Evolutionary conservation across 2,113 vertebrate species (phyloP), one percentile per base, ranked within the genome.

Genomic region (Onychostruthus taczanowskii): DNA sequence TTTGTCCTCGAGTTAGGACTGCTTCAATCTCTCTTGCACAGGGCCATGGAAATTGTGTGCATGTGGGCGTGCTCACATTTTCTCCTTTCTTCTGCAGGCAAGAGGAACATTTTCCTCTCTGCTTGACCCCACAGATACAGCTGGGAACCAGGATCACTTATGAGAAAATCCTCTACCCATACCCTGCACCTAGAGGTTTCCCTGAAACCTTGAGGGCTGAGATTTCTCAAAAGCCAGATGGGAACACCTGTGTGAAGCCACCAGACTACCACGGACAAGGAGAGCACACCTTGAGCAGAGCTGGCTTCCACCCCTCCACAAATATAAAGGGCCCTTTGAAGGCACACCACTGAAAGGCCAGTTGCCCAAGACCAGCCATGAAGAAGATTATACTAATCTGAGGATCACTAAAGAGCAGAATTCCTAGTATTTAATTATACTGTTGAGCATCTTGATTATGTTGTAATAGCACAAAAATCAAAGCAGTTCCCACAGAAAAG

Each of bases 401-500:
- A 89, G 55, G 13, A 75, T 94, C 94, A 89, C 56, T 94, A 53
- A 81, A 64, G 59, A 93, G 59, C 58, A 83, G 89, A 95, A 89
- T 88, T 58, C 63, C 66, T 59, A 23, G 46, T 82, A 58, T 86
- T 77, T 92, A 93, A 37, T 94, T 92, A 84, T 91, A 58, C 11
- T 7, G 11, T 78, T 80, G 67, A 74, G 64, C 73, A 81, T 90
- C 94, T 97, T 79, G 33, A 85, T 89, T 91, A 77, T 84, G 70
- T 85, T 73, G 70, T 87, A 62, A 88, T 39, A 79, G 37, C n/a
- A 82, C 33, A 91, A 88, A 90, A 95, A 61, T 84, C 49, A 93
- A 79, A 94, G 47, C 47, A 49, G 75, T 94, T 96, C 93, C 73
- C 94, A 95, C 56, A 81, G 68, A 43, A 83, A 70, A 78, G 84